Evolutionary conservation across 2,113 vertebrate genomes (phyloP), one percentile per base, ranked within the genome.

Genomic region (Neogale vison): DNA sequence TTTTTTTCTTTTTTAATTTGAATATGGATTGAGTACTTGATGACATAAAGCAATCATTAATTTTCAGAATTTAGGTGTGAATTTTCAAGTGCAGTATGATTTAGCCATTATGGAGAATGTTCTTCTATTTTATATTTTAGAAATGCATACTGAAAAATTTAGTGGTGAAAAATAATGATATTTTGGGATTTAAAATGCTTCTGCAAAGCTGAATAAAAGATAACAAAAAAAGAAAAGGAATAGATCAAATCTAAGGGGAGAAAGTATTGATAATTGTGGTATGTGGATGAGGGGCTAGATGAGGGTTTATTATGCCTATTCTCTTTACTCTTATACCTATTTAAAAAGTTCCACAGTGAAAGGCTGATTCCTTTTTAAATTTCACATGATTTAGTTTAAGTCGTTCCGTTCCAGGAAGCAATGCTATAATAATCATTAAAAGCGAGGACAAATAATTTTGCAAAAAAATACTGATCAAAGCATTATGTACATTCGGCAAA

Each of bases 331-430:
- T 81, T 52, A 67, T 1, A n/a, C 0, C 76, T 29, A 14, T 17
- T 50, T 83, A 7, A 90, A 57, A 15, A 18, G 17, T 94, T 94
- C 83, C 17, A 90, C 59, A 90, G 71, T 89, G 55, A 83, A 88
- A 72, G 23, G 11, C 3, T 55, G 3, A 59, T 47, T 61, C 77
- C 47, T 92, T 47, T 34, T 83, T 34, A 24, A 86, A 67, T 7
- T 23, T 82, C 11, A 4, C 50, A 85, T 31, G 1, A 2, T 13
- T 88, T 79, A 92, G 3, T 76, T 95, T 94, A 72, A 79, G 13
- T 74, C 81, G 24, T 63, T 80, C 3, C 10, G 0, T 65, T 86
- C 20, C 74, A 57, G 26, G 17, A 85, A 90, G 23, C 18, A 86
- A 36, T 29, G 8, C 3, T 77, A 21, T 47, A 59, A 20, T 34